A percentile compares a stretch with the other conserved stretches of the same genome.
Evolutionary conservation across 2,888 invertebrate species (phyloP).

Genomic region (Thereva nobilitata): DNA sequence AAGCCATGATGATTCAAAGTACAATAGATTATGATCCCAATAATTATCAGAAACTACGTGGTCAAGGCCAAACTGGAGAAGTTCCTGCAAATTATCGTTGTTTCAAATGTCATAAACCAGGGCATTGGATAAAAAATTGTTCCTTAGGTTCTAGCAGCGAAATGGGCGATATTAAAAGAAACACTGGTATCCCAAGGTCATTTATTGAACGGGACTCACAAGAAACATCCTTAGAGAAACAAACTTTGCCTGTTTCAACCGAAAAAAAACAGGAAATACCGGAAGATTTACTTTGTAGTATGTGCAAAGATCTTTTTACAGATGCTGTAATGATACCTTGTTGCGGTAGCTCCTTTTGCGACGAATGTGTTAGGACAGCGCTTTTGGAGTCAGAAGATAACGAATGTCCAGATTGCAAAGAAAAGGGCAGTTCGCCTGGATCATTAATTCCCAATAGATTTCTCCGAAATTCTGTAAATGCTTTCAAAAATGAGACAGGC

Average conservation of each 20-base stretch:
- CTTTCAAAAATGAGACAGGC: constrained; percentile 90
- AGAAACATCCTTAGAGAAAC: constrained; percentile 66
- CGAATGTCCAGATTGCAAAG: constrained; percentile 92
- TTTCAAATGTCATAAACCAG: constrained; percentile 90
- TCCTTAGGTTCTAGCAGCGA: constrained; percentile 65
- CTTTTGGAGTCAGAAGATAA: constrained; percentile 92
- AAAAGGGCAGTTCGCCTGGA: constrained; percentile 89
- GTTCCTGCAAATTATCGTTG: constrained; percentile 93
- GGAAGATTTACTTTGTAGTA: constrained; percentile 86
- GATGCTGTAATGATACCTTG: constrained; percentile 99
- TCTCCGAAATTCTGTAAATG: constrained; percentile 83
- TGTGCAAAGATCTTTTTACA: constrained; percentile 88
- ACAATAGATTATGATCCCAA: constrained; percentile 96
- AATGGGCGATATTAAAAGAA: constrained; percentile 81
- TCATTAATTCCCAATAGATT: constrained; percentile 92
- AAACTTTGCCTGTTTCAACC: neutral
- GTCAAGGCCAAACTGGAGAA: constrained; percentile 84
- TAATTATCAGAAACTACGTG: constrained; percentile 88
- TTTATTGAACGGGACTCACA: constrained; percentile 88
- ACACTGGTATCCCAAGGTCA: constrained; percentile 96
- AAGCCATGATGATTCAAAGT: constrained; percentile 96
- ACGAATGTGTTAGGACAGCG: constrained; percentile 91
- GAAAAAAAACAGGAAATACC: constrained; percentile 74
- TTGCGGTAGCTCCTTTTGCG: constrained; percentile 97
- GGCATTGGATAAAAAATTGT: constrained; percentile 98